Conservation (phyloP, 2,888 invertebrate species). For the Lasioglossum pauxillum region DNA sequence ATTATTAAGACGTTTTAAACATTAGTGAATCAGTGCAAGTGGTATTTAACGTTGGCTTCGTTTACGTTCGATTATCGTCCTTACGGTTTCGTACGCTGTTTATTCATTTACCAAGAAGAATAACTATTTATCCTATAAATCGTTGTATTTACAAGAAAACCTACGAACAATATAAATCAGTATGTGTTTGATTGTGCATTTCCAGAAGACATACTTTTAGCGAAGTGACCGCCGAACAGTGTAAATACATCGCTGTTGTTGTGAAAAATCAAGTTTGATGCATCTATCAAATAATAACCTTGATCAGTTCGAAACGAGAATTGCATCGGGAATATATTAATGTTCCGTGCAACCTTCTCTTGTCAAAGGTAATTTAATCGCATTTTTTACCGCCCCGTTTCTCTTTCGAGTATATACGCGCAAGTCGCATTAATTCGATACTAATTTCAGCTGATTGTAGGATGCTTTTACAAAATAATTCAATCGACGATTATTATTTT, state of each 20-base stretch:
- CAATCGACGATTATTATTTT: slow-evolving; percentile 26
- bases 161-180: slow-evolving; percentile 42
- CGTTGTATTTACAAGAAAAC: slow-evolving; percentile 33
- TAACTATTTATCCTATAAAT: slow-evolving; percentile 43
- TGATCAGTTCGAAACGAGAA: slow-evolving; percentile 35
- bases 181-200: slow-evolving; percentile 40
- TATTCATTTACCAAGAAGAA: slow-evolving; percentile 4
- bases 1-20: slow-evolving; percentile 31
- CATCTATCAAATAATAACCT: slow-evolving; percentile 48
- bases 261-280: slow-evolving; percentile 25
- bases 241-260: slow-evolving; percentile 30
- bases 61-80: slow-evolving; percentile 6
- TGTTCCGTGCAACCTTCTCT: slow-evolving; percentile 16
- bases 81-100: neutral
- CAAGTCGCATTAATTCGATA: neutral
- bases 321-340: slow-evolving; percentile 25
- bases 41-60: neutral
- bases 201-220: slow-evolving; percentile 17
- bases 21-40: slow-evolving; percentile 25
- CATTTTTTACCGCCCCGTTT: neutral
- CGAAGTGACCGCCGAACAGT: slow-evolving; percentile 24
- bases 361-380: slow-evolving; percentile 32
- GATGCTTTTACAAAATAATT: slow-evolving; percentile 43
- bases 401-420: neutral
- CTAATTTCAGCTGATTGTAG: slow-evolving; percentile 31